Percentiles rank a stretch among this genome's conserved stretches.
Evolutionary conservation across 2,797 vertebrate species (phyloP).

Genomic region (Emydoidea blandingii): DNA sequence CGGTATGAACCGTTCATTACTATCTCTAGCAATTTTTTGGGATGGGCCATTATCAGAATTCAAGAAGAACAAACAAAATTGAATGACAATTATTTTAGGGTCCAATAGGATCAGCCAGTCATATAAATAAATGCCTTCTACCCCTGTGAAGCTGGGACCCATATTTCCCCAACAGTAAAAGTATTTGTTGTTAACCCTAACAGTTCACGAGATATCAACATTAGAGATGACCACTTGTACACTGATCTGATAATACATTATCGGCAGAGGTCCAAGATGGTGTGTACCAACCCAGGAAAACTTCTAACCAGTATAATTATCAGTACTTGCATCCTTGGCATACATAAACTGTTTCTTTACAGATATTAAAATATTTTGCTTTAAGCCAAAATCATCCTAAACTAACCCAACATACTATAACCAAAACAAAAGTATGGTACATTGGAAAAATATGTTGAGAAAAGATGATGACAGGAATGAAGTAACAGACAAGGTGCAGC

Average conservation of each 20-base stretch:
- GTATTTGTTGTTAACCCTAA: neutral
- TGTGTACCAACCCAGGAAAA: neutral
- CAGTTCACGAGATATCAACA: neutral
- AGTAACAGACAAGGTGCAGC: neutral
- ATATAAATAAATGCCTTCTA: neutral
- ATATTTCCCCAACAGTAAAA: neutral
- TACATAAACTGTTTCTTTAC: neutral
- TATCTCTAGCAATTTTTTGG: neutral
- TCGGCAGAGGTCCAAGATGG: neutral
- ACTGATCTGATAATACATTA: neutral
- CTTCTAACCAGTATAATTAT: neutral
- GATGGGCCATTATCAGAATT: neutral
- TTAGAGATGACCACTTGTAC: neutral
- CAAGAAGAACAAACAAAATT: neutral
- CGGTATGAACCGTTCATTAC: neutral
- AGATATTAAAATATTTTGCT: neutral
- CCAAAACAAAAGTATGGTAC: neutral
- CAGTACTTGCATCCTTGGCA: neutral
- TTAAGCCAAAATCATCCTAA: neutral
- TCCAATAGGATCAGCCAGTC: neutral
- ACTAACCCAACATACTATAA: neutral
- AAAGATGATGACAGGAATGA: neutral
- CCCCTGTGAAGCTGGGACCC: neutral
- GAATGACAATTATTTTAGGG: neutral
- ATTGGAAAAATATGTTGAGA: slow-evolving; percentile 1